Base-by-base conservation (phyloP, 2,888 invertebrate genomes). In the Alentia gelatinosa region DNA sequence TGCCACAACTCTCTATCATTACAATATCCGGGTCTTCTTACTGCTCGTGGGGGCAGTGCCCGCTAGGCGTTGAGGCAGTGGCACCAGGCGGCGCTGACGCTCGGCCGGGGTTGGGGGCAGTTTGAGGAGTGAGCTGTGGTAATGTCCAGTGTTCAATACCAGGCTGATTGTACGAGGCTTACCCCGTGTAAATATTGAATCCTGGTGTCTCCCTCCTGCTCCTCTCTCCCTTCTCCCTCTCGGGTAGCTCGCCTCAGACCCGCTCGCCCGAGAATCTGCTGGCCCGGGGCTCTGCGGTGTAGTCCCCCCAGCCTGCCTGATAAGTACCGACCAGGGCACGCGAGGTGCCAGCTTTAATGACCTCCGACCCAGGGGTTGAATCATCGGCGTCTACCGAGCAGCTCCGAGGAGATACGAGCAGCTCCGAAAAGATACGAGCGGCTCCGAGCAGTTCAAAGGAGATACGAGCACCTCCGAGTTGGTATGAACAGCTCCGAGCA, bases 61-160 rank as follows among this genome's bases (percentile, higher is more conserved):
- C n/a, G n/a, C n/a, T n/a, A n/a, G n/a, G n/a, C n/a, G n/a, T n/a
- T n/a, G n/a, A n/a, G n/a, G n/a, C n/a, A n/a, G n/a, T n/a, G n/a
- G n/a, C n/a, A n/a, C n/a, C n/a, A n/a, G n/a, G n/a, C n/a, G n/a
- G n/a, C n/a, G n/a, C n/a, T n/a, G n/a, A n/a, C n/a, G n/a, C n/a
- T n/a, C n/a, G n/a, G n/a, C n/a, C n/a, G n/a, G n/a, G n/a, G n/a
- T n/a, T n/a, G n/a, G n/a, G n/a, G n/a, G n/a, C 23, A n/a, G 68
- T 30, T 26, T 68, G 68, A 68, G 30, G 30, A 68, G 26, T 12
- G 12, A 23, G n/a, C 47, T 47, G 23, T 0, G 26, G 86, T 86
- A 86, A 86, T 86, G 50, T 86, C 86, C 86, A 86, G 50, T 47
- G 86, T 86, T 86, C 86, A 86, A 86, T 86, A 86, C 42, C 15